Percentiles rank a stretch among this genome's conserved stretches.
phyloP scores from a whole-genome alignment of 2,888 invertebrate genomes.

The Morinoia aosen region DNA sequence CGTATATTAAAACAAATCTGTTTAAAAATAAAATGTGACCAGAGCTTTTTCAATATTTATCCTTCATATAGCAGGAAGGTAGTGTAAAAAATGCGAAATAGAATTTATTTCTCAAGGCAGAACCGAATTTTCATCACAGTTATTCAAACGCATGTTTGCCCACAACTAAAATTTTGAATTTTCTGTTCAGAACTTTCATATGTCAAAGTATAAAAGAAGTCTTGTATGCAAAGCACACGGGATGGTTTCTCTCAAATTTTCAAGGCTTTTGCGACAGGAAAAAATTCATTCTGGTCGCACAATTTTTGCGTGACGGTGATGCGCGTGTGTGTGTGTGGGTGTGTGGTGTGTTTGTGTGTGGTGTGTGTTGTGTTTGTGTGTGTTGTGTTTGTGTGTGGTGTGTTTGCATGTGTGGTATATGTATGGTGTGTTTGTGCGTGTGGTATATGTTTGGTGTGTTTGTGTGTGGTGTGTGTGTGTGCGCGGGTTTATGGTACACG shows the following conservation, averaged over 20 bases:
- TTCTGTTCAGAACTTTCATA: neutral
- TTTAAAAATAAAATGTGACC: no score
- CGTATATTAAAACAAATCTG: no score
- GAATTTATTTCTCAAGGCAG: neutral
- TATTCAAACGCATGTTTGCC: neutral
- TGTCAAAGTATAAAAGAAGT: neutral
- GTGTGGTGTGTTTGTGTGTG: neutral
- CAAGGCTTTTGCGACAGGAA: neutral
- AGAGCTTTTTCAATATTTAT: no score
- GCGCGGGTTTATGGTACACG: neutral
- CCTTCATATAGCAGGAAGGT: no score
- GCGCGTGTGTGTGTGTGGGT: neutral
- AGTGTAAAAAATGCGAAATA: no score
- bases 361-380: no score
- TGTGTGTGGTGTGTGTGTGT: no score
- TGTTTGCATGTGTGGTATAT: no score
- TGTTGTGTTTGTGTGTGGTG: no score
- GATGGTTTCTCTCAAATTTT: neutral
- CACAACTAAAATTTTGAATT: neutral
- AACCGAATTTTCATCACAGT: neutral
- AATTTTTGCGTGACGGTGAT: neutral
- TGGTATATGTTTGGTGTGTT: no score
- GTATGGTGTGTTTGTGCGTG: no score
- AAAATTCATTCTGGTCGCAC: neutral
- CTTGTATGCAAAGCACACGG: neutral